Conservation (phyloP, 2,888 invertebrate genomes). For the Neelides folsomi region DNA sequence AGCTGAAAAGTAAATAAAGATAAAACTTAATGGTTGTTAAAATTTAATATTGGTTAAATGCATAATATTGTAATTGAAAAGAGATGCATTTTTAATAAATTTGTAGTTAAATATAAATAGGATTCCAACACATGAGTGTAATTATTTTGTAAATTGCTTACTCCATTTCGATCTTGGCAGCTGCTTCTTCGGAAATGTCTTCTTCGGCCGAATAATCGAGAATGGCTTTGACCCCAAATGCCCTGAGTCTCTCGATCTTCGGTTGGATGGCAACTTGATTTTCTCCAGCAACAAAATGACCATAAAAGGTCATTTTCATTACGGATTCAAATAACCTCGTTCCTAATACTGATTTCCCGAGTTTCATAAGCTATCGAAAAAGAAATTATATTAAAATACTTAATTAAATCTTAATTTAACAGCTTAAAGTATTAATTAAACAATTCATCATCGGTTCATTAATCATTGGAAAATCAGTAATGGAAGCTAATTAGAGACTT, state of each 20-base stretch:
- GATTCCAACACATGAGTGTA: conserved; percentile 2
- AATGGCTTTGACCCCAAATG: conserved; percentile 97
- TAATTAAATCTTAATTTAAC: no score
- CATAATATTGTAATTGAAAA: not conserved
- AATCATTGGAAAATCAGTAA: no score
- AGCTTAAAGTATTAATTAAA: no score
- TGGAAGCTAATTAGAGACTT: no score
- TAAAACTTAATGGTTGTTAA: not conserved
- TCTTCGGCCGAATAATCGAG: conserved; percentile 98
- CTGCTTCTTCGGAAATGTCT: conserved; percentile 83
- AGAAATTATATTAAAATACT: not conserved
- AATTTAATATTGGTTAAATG: no score
- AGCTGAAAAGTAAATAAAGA: not conserved
- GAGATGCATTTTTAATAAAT: not conserved
- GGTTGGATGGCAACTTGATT: conserved; percentile 76
- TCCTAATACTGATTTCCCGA: conserved; percentile 60
- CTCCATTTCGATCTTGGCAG: conserved; percentile 87
- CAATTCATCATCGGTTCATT: no score
- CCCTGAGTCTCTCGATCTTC: conserved; percentile 66
- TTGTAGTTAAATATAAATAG: not conserved
- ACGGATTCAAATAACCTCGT: conserved; percentile 62
- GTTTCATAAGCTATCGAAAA: conserved; percentile 62
- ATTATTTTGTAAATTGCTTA: conserved; percentile 43
- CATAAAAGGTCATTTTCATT: conserved; percentile 94
- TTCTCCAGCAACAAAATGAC: conserved; percentile 98